Evolutionary conservation across 2,797 vertebrate species (phyloP).

Genomic region (Basileuterus tristriatus): DNA sequence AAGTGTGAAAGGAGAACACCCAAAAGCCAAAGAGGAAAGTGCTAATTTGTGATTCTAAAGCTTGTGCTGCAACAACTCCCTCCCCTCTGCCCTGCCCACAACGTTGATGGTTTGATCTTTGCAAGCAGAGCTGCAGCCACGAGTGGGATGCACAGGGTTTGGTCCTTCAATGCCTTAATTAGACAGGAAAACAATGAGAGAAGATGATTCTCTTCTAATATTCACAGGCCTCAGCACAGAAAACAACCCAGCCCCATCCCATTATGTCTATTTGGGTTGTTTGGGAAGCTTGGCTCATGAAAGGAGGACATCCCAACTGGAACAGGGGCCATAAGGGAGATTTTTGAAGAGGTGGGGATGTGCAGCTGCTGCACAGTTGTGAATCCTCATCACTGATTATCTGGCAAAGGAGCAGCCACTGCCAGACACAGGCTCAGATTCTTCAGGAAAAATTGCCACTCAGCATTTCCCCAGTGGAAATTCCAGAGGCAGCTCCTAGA

Average conservation of each 20-base stretch:
- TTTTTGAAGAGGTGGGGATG: neutral
- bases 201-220: neutral
- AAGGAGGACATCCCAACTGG: neutral
- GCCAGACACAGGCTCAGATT: neutral
- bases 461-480: neutral
- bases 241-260: neutral
- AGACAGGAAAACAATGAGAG: slow-evolving; percentile 22
- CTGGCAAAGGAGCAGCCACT: neutral
- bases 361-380: neutral
- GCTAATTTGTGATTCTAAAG: neutral
- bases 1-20: neutral
- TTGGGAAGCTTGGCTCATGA: neutral
- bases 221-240: neutral
- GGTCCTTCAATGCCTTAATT: slow-evolving; percentile 4
- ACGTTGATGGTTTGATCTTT: neutral
- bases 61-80: neutral
- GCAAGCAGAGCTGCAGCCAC: neutral
- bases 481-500: neutral
- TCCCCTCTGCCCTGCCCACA: neutral
- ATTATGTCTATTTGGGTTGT: neutral
- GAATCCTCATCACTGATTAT: neutral
- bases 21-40: neutral
- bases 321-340: neutral
- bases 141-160: neutral
- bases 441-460: neutral